A percentile compares a stretch with the other conserved stretches of the same genome.
Conservation (phyloP, 30 jellyfish, hydroid and myxozoan species). For the Aurelia sp. region DNA sequence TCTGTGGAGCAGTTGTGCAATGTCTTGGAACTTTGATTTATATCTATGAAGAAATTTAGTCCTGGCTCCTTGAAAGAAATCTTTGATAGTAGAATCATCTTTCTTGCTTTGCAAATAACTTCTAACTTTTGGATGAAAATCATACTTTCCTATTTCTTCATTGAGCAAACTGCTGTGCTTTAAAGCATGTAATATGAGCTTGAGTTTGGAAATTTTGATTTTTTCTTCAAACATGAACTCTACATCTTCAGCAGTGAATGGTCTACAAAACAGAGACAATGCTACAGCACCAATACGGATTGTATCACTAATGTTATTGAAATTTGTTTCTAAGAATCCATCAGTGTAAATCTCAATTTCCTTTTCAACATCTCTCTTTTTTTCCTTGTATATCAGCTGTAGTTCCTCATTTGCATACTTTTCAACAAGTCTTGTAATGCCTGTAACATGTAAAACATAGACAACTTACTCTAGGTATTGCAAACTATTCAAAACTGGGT, state of each 20-base stretch:
- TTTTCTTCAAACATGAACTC: slow-evolving; percentile 22
- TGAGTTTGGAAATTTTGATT: background rate
- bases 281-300: slow-evolving; percentile 42
- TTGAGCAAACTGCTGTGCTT: background rate
- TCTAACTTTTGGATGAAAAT: slow-evolving; percentile 50
- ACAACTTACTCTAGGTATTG: background rate
- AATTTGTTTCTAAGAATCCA: background rate
- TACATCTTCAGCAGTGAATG: slow-evolving; percentile 33
- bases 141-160: slow-evolving; percentile 1
- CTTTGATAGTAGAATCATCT: background rate
- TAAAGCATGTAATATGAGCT: slow-evolving; percentile 27
- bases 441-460: background rate
- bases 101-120: slow-evolving; percentile 14
- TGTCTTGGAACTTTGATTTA: slow-evolving; percentile 7
- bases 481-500: no score
- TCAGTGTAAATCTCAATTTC: slow-evolving; percentile 35
- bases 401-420: slow-evolving; percentile 11
- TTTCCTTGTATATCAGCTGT: background rate
- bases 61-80: slow-evolving; percentile 29
- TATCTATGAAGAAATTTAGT: slow-evolving; percentile 8
- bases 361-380: background rate
- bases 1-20: slow-evolving; percentile 9
- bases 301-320: slow-evolving; percentile 43
- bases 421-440: background rate
- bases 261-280: slow-evolving; percentile 35